phyloP scores from a whole-genome alignment of 2,113 vertebrate genomes.

The Bos taurus region ARS-UCD2.0 NC_037355.1:962501-963000 shows the following conservation, averaged over 20 bases:
- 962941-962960: background rate
- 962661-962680: background rate
- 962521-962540: background rate
- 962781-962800: fast-evolving
- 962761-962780: no score
- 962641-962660: background rate
- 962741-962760: background rate
- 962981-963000: fast-evolving
- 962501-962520: background rate
- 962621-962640: background rate
- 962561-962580: background rate
- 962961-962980: background rate
- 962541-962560: background rate
- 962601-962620: background rate
- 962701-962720: background rate
- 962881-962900: background rate
- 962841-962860: fast-evolving
- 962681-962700: background rate
- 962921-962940: no score
- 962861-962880: no score
- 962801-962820: no score
- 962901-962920: background rate
- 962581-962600: background rate
- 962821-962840: fast-evolving
- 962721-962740: no score